These are phyloP conservation scores for Andrena camellia DNA, from an alignment of 2,888 invertebrate genomes.

Conservation along the genomic window DNA sequence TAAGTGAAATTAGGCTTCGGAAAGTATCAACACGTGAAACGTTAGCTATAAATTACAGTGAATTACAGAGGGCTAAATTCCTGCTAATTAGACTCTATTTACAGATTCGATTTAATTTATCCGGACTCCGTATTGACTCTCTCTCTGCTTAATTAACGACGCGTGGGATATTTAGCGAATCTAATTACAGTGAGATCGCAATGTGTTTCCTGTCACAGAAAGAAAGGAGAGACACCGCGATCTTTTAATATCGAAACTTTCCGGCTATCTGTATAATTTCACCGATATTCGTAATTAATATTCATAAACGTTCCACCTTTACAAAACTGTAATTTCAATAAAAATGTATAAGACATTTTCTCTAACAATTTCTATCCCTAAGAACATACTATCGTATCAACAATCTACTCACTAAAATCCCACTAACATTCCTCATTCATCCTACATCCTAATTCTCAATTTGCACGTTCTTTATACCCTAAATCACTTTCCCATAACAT, in stretches of 20 bases:
- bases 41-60: background rate
- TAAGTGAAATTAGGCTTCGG: background rate
- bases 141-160: constrained; percentile 3
- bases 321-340: no score
- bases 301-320: no score
- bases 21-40: background rate
- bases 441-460: no score
- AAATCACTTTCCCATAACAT: no score
- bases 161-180: background rate
- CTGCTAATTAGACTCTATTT: background rate
- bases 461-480: no score
- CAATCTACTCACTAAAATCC: no score
- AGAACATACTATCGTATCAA: no score
- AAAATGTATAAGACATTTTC: no score
- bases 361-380: no score
- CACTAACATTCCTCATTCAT: no score
- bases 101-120: background rate
- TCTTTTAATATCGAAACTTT: background rate
- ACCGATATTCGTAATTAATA: background rate
- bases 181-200: background rate
- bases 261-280: background rate
- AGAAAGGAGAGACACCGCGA: background rate
- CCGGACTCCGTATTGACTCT: background rate
- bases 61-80: background rate
- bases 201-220: background rate